Base-by-base conservation (phyloP, 2,113 vertebrate species). In the Prionailurus viverrinus region DNA sequence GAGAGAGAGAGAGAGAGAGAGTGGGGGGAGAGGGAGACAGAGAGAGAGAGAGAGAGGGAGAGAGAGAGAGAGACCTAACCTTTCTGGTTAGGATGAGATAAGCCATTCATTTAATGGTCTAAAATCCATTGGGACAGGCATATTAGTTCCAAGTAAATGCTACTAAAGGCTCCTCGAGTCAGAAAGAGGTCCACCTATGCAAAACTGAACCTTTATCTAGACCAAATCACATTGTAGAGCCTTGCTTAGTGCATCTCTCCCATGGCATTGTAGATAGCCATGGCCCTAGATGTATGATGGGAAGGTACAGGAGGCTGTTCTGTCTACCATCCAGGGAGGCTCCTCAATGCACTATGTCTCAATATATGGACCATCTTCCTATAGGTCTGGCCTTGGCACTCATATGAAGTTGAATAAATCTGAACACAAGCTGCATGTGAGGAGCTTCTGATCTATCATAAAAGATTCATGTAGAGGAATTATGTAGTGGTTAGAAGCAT, bases 61-160 rank as follows among this genome's bases (percentile, higher is more conserved):
- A 18, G 14, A 41, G 41, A 65, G 19, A 65, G 19, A 36, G 21
- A 73, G 14, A 71, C 1, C 3, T 68, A 27, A 9, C 45, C 51
- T 89, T 94, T 83, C 61, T 74, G 74, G 33, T 76, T 76, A 76
- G 63, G 69, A 45, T 55, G 29, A 94, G 76, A 84, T 69, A 94
- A 83, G 23, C 41, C 78, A 71, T 66, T 45, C 25, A 81, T 71
- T 71, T 48, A 94, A 92, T 80, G 39, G 65, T 66, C 39, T 89
- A 95, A 96, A 96, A 89, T 15, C 25, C 65, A 51, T 8, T 58
- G 63, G 51, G 90, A 83, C 11, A n/a, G 36, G 36, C 80, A 25
- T 80, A 19, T 66, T 68, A 68, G 61, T 53, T 85, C 31, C 45
- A 68, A 13, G 69, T 84, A 92, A 84, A 66, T 66, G 41, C 74